A percentile compares a stretch with the other conserved stretches of the same genome.
Evolutionary conservation across 2,888 invertebrate species (phyloP).

Genomic region (Nematopogon swammerdamellus): DNA sequence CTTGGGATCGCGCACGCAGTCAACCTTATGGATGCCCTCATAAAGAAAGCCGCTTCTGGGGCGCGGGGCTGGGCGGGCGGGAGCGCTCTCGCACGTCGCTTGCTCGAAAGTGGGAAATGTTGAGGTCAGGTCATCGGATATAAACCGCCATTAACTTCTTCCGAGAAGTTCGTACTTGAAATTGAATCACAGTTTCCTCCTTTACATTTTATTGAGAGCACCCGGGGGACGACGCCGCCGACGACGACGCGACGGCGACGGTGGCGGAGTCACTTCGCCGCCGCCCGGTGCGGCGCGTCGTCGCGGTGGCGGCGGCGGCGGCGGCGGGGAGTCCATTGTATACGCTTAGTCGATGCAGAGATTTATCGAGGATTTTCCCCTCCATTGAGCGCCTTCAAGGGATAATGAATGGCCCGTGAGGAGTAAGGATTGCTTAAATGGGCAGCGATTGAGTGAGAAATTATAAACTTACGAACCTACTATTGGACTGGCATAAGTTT

Average conservation of each 20-base stretch:
- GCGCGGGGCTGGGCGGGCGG: too few species aligned
- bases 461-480: too few species aligned
- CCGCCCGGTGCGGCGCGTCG: too few species aligned
- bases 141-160: background rate
- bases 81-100: background rate
- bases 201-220: background rate
- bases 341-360: background rate
- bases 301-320: background rate
- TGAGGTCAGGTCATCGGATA: background rate
- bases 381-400: background rate
- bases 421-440: too few species aligned
- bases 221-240: background rate
- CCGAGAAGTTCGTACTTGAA: background rate
- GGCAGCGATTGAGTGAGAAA: too few species aligned
- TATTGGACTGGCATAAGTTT: too few species aligned
- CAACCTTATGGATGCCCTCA: too few species aligned
- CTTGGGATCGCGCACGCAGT: too few species aligned
- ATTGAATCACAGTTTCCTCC: background rate
- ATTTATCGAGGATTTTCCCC: background rate
- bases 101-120: background rate
- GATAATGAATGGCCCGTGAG: background rate
- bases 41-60: too few species aligned
- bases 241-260: background rate
- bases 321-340: background rate
- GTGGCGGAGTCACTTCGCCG: background rate